These are phyloP conservation scores for Trogon melanurus DNA, from an alignment of 2,113 vertebrate genomes.

Conservation along the genomic window DNA sequence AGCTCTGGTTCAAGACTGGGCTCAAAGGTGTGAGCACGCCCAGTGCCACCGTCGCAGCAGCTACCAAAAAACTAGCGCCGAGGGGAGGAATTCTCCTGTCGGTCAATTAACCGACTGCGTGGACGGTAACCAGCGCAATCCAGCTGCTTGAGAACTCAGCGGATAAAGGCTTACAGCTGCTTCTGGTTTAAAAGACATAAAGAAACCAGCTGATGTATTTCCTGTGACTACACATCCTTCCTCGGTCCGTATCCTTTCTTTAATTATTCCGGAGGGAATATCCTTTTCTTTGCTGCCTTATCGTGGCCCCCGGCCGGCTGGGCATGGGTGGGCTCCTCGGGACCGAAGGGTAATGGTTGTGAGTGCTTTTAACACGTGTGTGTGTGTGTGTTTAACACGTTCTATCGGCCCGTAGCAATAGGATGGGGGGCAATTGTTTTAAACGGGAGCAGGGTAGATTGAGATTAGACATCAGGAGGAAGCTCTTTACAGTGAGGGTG, in stretches of 20 bases:
- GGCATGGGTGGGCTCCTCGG: neutral
- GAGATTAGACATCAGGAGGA: no score
- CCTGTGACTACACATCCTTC: neutral
- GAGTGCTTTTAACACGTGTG: no score
- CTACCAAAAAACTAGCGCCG: fast-evolving
- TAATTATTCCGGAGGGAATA: neutral
- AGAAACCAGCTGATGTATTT: neutral
- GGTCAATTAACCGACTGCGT: fast-evolving
- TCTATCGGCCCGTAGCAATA: no score
- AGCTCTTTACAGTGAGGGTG: no score
- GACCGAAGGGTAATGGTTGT: fast-evolving
- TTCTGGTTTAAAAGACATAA: neutral
- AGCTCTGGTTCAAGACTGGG: neutral
- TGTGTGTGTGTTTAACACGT: no score
- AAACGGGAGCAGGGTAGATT: no score
- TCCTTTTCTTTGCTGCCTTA: neutral
- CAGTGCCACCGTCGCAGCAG: fast-evolving
- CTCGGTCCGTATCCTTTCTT: neutral
- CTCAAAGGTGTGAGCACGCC: no score
- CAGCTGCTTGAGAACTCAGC: neutral
- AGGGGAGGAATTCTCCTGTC: neutral
- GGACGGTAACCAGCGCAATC: neutral
- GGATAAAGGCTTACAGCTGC: neutral
- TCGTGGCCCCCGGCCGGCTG: fast-evolving
- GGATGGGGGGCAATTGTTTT: no score